These are phyloP conservation scores for Drosophila neotestacea DNA, from an alignment of 2,888 invertebrate genomes.

Conservation along the genomic window DNA sequence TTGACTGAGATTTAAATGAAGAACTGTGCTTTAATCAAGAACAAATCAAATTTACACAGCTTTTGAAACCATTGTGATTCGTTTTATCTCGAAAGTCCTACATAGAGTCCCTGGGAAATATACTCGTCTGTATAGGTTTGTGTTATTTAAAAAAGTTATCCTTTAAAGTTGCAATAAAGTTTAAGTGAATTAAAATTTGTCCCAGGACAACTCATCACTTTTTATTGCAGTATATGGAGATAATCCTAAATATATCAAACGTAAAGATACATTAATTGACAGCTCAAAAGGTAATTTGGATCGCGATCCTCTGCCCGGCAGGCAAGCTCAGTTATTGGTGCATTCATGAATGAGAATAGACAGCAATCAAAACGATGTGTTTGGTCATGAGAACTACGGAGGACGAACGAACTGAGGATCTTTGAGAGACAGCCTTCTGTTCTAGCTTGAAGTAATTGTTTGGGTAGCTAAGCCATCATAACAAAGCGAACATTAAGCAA, in stretches of 20 bases:
- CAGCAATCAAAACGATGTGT: slow-evolving; percentile 24
- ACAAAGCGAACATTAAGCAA: slow-evolving; percentile 69
- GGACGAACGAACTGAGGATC: slow-evolving; percentile 3
- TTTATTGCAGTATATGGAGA: background rate
- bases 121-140: no score
- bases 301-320: slow-evolving; percentile 31
- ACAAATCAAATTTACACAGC: no score
- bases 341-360: slow-evolving; percentile 53
- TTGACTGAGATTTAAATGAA: no score
- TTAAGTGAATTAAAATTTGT: background rate
- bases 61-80: no score
- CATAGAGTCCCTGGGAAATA: no score
- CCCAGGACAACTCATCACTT: background rate
- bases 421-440: background rate
- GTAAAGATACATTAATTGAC: slow-evolving; percentile 38
- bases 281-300: slow-evolving; percentile 30
- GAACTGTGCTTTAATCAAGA: no score
- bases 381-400: slow-evolving; percentile 28
- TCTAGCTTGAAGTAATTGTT: slow-evolving; percentile 54
- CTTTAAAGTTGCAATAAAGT: background rate
- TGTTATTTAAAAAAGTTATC: no score
- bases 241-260: slow-evolving; percentile 7
- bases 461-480: slow-evolving; percentile 66
- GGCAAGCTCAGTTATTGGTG: slow-evolving; percentile 46
- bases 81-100: no score